Percentiles rank a stretch among this genome's conserved stretches.
phyloP scores from a whole-genome alignment of 2,113 vertebrate genomes.

The Notiomystis cincta region DNA sequence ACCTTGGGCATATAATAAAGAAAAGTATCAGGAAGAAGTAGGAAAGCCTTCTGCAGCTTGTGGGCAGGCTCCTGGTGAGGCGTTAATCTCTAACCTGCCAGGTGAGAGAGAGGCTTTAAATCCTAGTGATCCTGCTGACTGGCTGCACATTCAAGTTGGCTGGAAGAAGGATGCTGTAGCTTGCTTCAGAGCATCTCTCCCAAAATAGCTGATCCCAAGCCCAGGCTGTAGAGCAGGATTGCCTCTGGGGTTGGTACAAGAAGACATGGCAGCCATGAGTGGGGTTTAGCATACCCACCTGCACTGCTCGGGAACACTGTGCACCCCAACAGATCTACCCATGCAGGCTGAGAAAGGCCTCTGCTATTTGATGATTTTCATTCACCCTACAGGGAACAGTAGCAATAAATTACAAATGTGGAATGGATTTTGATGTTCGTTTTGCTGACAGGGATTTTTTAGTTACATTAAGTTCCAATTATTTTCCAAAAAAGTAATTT shows the following conservation, averaged over 20 bases:
- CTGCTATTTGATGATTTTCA: background rate
- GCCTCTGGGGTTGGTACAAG: background rate
- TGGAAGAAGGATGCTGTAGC: background rate
- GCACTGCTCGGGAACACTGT: rapidly evolving
- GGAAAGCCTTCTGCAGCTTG: background rate
- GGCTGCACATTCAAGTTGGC: background rate
- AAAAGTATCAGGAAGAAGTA: background rate
- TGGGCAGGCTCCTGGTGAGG: background rate
- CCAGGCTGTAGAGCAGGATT: background rate
- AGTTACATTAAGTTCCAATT: background rate
- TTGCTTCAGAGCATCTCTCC: background rate
- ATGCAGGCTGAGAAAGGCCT: background rate
- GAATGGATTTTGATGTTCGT: background rate
- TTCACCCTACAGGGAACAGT: background rate
- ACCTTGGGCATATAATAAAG: background rate
- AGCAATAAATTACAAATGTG: background rate
- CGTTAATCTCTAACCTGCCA: background rate
- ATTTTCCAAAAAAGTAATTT: background rate
- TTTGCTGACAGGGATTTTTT: background rate
- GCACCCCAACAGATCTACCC: rapidly evolving
- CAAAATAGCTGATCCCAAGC: rapidly evolving
- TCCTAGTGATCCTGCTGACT: background rate
- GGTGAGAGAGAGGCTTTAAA: background rate
- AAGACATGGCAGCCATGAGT: background rate
- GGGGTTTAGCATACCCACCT: background rate